A percentile compares a stretch with the other conserved stretches of the same genome.
Conservation (phyloP, 1,140 invertebrate species). For the Drosophila pseudoobscura region DNA sequence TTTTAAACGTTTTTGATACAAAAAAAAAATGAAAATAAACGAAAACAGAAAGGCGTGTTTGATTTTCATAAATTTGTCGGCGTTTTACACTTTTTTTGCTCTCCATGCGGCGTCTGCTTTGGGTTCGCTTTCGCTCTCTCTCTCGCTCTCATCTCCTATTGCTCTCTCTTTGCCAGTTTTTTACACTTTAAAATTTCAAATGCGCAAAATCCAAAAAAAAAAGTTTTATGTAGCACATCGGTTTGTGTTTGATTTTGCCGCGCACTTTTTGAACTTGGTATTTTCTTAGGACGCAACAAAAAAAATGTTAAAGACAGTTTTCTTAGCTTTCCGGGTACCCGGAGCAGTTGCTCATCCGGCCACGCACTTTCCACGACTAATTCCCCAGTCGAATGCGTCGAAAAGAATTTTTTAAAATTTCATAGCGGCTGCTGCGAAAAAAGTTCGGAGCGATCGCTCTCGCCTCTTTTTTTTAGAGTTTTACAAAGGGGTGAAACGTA, state of each 20-base stretch:
- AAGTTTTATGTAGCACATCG: not conserved
- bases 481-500: constrained; percentile 77
- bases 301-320: constrained; percentile 12
- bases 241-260: constrained; percentile 14
- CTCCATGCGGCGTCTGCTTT: constrained; percentile 38
- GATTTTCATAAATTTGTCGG: constrained; percentile 59
- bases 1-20: constrained; percentile 30
- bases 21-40: not conserved
- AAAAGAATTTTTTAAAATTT: constrained; percentile 59
- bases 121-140: constrained; percentile 19
- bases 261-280: constrained; percentile 31
- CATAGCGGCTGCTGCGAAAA: constrained; percentile 48
- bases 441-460: constrained; percentile 65
- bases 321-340: not conserved
- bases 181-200: constrained; percentile 77
- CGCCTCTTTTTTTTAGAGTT: constrained; percentile 61
- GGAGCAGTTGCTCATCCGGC: constrained; percentile 50
- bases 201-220: constrained; percentile 72
- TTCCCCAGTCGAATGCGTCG: constrained; percentile 40
- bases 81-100: constrained; percentile 61
- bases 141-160: not conserved
- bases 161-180: constrained; percentile 10
- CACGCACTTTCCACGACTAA: constrained; percentile 76
- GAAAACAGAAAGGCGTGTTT: constrained; percentile 23
- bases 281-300: not conserved